phyloP scores from a whole-genome alignment of 2,888 invertebrate species.

The Drosophila paramelanica region DNA sequence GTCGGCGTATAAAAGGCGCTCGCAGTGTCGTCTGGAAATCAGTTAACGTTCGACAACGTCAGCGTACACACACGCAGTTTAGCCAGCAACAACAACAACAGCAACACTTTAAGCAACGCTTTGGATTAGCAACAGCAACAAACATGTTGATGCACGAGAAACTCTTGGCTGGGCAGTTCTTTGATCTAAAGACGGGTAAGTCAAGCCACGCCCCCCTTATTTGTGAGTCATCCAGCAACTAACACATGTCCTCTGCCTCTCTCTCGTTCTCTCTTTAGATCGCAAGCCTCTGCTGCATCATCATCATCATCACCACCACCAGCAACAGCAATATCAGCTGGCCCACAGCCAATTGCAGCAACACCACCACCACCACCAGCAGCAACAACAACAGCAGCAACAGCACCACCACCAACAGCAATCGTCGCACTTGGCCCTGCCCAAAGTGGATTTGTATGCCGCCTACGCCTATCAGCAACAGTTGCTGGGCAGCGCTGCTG shows the following conservation, averaged over 20 bases:
- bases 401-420: slow-evolving; percentile 53
- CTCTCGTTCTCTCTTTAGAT: slow-evolving; percentile 57
- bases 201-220: slow-evolving; percentile 40
- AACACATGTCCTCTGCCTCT: slow-evolving; percentile 2
- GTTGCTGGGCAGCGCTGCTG: slow-evolving; percentile 58
- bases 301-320: slow-evolving; percentile 64
- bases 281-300: slow-evolving; percentile 70
- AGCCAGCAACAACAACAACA: background rate
- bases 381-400: slow-evolving; percentile 51
- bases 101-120: slow-evolving; percentile 27
- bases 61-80: slow-evolving; percentile 35
- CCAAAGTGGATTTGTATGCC: slow-evolving; percentile 81
- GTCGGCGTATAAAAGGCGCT: slow-evolving; percentile 75
- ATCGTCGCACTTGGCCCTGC: slow-evolving; percentile 54
- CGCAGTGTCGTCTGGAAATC: slow-evolving; percentile 62
- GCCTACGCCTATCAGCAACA: slow-evolving; percentile 82
- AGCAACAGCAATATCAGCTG: slow-evolving; percentile 49
- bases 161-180: slow-evolving; percentile 81
- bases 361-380: slow-evolving; percentile 45
- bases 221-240: background rate
- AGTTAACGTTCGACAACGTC: slow-evolving; percentile 70
- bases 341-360: slow-evolving; percentile 54
- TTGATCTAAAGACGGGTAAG: slow-evolving; percentile 83
- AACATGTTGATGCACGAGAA: slow-evolving; percentile 83
- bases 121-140: slow-evolving; percentile 43